These are phyloP conservation scores for Enoplosus armatus DNA, from an alignment of 2,797 vertebrate species.

Conservation along the genomic window DNA sequence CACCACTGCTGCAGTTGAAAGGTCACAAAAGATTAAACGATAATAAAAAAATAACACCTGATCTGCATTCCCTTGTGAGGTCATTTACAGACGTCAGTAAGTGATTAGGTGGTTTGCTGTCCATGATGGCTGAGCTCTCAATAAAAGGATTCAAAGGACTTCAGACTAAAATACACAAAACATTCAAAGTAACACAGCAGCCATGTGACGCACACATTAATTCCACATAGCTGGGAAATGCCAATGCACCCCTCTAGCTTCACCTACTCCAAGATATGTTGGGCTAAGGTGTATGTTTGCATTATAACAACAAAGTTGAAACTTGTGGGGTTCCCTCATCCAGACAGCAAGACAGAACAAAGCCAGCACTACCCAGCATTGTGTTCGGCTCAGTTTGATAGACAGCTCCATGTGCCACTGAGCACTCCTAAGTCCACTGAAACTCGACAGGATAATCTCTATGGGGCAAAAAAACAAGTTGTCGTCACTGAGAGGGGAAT, in stretches of 20 bases:
- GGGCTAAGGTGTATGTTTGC: neutral
- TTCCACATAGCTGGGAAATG: neutral
- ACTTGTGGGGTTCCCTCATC: slow-evolving; percentile 34
- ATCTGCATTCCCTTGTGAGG: slow-evolving; percentile 4
- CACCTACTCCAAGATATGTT: neutral
- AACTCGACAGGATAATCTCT: slow-evolving; percentile 75
- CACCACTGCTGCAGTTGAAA: slow-evolving; percentile 51
- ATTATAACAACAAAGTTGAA: slow-evolving; percentile 2
- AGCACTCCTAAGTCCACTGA: slow-evolving; percentile 71
- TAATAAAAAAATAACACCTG: slow-evolving; percentile 18
- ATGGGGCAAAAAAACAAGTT: slow-evolving; percentile 65
- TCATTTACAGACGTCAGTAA: neutral
- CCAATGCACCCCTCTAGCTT: neutral
- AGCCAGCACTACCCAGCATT: slow-evolving; percentile 52
- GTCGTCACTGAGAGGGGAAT: slow-evolving; percentile 61
- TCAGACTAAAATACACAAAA: slow-evolving; percentile 9
- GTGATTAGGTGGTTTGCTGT: neutral
- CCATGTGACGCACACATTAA: neutral
- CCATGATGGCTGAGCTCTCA: neutral
- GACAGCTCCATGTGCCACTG: slow-evolving; percentile 80
- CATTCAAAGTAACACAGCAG: neutral
- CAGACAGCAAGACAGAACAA: slow-evolving; percentile 43
- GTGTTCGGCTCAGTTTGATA: slow-evolving; percentile 73
- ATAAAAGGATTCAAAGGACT: too few relatives aligned
- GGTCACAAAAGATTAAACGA: slow-evolving; percentile 69